A percentile compares a stretch with the other conserved stretches of the same genome.
Evolutionary conservation across 2,888 invertebrate genomes (phyloP).

Genomic region (Ophraella communa): DNA sequence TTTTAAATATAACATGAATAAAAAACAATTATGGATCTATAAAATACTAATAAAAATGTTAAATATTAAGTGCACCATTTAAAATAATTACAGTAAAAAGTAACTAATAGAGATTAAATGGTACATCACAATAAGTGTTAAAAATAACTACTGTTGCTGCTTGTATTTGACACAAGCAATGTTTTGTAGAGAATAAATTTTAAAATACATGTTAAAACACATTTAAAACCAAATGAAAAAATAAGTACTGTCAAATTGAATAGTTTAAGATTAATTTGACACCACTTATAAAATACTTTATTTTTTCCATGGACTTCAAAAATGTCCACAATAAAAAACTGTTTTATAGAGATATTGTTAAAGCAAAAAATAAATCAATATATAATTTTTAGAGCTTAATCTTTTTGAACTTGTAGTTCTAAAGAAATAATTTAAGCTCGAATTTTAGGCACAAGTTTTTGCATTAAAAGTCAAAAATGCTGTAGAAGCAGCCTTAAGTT

Average conservation of each 20-base stretch:
- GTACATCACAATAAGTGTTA: slow-evolving; percentile 39
- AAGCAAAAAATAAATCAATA: too few species aligned
- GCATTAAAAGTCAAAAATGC: background rate
- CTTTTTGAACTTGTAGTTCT: too few species aligned
- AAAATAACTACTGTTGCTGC: slow-evolving; percentile 46
- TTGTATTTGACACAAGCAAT: slow-evolving; percentile 44
- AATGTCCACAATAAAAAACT: slow-evolving; percentile 34
- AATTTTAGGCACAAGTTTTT: background rate
- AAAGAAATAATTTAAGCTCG: too few species aligned
- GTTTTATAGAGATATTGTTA: background rate
- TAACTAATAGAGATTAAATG: slow-evolving; percentile 39
- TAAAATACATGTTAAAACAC: slow-evolving; percentile 50
- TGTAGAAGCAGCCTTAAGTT: slow-evolving; percentile 25
- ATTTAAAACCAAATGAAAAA: slow-evolving; percentile 46
- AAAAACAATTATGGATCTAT: slow-evolving; percentile 49
- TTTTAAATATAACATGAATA: slow-evolving; percentile 58
- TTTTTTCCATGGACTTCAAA: slow-evolving; percentile 39
- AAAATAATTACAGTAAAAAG: slow-evolving; percentile 44
- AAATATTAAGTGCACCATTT: slow-evolving; percentile 38
- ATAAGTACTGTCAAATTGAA: slow-evolving; percentile 41
- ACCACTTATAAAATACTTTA: slow-evolving; percentile 41
- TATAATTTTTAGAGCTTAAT: too few species aligned
- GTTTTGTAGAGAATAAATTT: slow-evolving; percentile 43
- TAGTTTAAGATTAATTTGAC: slow-evolving; percentile 35
- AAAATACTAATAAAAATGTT: slow-evolving; percentile 44